Conservation (phyloP, 1,140 invertebrate genomes). For the Oryctes rhinoceros region DNA sequence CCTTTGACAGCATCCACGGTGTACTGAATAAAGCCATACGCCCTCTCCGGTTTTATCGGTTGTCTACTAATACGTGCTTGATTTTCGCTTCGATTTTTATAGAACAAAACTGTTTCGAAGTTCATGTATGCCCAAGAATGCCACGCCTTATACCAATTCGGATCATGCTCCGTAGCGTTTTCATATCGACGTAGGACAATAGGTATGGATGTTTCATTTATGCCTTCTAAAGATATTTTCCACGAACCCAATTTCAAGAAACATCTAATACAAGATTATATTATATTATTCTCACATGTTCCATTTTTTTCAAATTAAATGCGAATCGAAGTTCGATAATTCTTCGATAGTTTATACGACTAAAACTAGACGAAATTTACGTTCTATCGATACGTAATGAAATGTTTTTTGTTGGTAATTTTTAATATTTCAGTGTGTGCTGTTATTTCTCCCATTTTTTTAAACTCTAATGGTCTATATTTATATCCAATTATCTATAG, state of each 20-base stretch:
- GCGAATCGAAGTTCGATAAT: too few species aligned
- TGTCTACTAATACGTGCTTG: slow-evolving; percentile 56
- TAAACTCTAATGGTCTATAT: too few species aligned
- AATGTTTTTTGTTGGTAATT: too few species aligned
- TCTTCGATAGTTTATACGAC: too few species aligned
- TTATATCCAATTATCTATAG: too few species aligned
- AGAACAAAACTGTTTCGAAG: slow-evolving; percentile 94
- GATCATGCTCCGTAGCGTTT: slow-evolving; percentile 88
- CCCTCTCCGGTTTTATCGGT: slow-evolving; percentile 54
- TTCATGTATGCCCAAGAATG: slow-evolving; percentile 98
- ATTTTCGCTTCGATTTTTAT: slow-evolving; percentile 75
- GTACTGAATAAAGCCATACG: slow-evolving; percentile 73
- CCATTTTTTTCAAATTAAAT: too few species aligned
- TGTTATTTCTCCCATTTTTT: too few species aligned
- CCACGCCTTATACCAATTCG: slow-evolving; percentile 95
- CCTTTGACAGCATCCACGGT: slow-evolving; percentile 94
- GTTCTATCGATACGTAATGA: too few species aligned
- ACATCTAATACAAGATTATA: slow-evolving; percentile 66
- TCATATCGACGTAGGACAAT: slow-evolving; percentile 87
- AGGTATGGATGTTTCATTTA: slow-evolving; percentile 80
- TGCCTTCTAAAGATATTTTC: slow-evolving; percentile 84
- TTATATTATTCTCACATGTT: too few species aligned
- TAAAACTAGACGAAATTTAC: too few species aligned
- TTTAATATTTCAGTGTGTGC: too few species aligned
- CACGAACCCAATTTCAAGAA: slow-evolving; percentile 92